Base-by-base conservation (phyloP, 2,888 invertebrate genomes). In the Mimachlamys varia region DNA sequence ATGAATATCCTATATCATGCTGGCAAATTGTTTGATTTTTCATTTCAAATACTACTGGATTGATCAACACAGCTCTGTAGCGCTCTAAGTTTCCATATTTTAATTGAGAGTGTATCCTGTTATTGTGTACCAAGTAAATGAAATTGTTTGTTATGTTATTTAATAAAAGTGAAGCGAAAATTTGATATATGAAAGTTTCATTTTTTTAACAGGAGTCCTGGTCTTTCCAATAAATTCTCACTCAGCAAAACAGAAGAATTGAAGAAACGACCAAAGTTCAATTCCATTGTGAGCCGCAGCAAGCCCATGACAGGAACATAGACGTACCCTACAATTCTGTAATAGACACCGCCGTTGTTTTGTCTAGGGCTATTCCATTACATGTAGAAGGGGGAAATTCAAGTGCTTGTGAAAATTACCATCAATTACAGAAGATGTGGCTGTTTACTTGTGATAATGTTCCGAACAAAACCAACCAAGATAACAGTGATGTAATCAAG, bases 181-280 rank as follows among this genome's bases (percentile, higher is more conserved):
- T 58, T n/a, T n/a, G n/a, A n/a, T 22, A 58, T 22, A 22, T 22
- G 4, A 55, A 55, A 10, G 19, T 55, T 55, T 55, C 19, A 3
- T 90, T 89, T 87, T 37, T 90, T 27, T 92, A 91, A 17, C 93
- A 96, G 96, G 91, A 96, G 95, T 91, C 96, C 96, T 12, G 94
- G 94, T 15, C 58, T 96, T 33, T 95, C 96, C 22, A 93, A 95
- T 90, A 96, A 95, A 91, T 95, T 95, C 93, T 95, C 95, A 49
- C 93, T 96, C 50, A 94, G 94, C 91, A 95, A 95, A 91, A 93
- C 93, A 88, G 95, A 96, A 88, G 95, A 96, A 90, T 92, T 96
- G 49, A 95, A 96, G 91, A 95, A 96, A 87, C 91, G 96, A 88
- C 96, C 96, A n/a, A 93, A 96, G 91, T 96, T 96, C 91, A 95